Evolutionary conservation across 2,888 invertebrate genomes (phyloP).

Genomic region (Phorcus lineatus): DNA sequence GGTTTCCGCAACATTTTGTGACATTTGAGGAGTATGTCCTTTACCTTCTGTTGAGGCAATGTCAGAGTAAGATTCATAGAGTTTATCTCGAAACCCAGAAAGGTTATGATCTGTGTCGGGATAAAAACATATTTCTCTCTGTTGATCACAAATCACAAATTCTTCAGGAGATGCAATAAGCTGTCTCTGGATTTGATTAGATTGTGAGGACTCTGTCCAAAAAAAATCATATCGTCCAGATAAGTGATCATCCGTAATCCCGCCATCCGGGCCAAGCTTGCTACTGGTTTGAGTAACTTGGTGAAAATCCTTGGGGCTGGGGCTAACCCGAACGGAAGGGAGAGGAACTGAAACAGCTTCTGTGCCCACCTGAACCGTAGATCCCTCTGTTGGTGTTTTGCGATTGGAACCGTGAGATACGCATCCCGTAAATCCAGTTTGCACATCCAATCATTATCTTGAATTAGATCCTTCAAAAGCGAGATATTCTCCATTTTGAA

Average conservation of each 20-base stretch:
- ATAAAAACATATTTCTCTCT: constrained; percentile 21
- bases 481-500: constrained; percentile 20
- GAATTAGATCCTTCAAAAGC: neutral
- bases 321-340: constrained; percentile 27
- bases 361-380: neutral
- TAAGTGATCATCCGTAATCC: constrained; percentile 30
- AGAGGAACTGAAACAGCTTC: neutral
- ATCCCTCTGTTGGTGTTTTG: neutral
- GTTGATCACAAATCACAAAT: constrained; percentile 20
- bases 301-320: constrained; percentile 23
- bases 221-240: constrained; percentile 30
- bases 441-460: neutral
- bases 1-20: neutral
- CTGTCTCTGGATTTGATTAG: neutral
- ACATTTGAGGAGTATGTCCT: constrained; percentile 12
- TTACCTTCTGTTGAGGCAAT: constrained; percentile 8
- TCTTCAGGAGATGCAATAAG: neutral
- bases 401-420: constrained; percentile 9
- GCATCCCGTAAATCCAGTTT: constrained; percentile 21
- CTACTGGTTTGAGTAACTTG: constrained; percentile 33
- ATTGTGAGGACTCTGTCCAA: constrained; percentile 7
- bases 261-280: constrained; percentile 19
- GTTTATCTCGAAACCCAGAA: constrained; percentile 26
- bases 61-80: constrained; percentile 19
- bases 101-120: constrained; percentile 24